These are phyloP conservation scores for Griposia aprilina DNA, from an alignment of 2,888 invertebrate genomes.

Conservation along the genomic window DNA sequence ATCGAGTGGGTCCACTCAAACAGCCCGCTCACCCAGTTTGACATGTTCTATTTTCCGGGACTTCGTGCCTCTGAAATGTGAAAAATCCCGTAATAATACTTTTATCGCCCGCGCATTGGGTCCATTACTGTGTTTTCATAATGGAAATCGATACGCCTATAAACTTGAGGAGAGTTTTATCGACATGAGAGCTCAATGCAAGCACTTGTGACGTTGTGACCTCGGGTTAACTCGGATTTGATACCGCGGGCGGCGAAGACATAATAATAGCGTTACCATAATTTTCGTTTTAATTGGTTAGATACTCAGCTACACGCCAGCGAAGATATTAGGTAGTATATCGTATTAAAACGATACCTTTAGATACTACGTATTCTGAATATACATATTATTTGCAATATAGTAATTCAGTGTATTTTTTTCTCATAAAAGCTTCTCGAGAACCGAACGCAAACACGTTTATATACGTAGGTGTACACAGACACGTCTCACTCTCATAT, in stretches of 20 bases:
- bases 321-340: too few species aligned
- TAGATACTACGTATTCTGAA: background rate
- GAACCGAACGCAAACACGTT: conserved; percentile 39
- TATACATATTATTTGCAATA: conserved; percentile 28
- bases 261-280: conserved; percentile 56
- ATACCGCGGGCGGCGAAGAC: conserved; percentile 43
- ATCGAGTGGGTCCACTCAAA: conserved; percentile 25
- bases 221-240: conserved; percentile 53
- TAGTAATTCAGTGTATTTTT: conserved; percentile 38
- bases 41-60: conserved; percentile 49
- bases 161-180: conserved; percentile 77
- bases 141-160: conserved; percentile 82
- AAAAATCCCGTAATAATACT: conserved; percentile 69
- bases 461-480: conserved; percentile 41
- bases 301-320: conserved; percentile 23
- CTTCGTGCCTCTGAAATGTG: conserved; percentile 55
- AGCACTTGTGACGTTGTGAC: conserved; percentile 69
- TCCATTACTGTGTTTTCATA: conserved; percentile 81
- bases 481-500: conserved; percentile 55
- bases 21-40: conserved; percentile 20
- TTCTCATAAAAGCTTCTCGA: conserved; percentile 39
- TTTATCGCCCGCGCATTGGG: conserved; percentile 71
- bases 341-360: conserved; percentile 25
- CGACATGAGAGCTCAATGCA: conserved; percentile 66
- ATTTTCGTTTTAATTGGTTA: conserved; percentile 58